These are phyloP conservation scores for Larimichthys crocea DNA, from an alignment of 2,113 vertebrate genomes.

Conservation along the genomic window DNA sequence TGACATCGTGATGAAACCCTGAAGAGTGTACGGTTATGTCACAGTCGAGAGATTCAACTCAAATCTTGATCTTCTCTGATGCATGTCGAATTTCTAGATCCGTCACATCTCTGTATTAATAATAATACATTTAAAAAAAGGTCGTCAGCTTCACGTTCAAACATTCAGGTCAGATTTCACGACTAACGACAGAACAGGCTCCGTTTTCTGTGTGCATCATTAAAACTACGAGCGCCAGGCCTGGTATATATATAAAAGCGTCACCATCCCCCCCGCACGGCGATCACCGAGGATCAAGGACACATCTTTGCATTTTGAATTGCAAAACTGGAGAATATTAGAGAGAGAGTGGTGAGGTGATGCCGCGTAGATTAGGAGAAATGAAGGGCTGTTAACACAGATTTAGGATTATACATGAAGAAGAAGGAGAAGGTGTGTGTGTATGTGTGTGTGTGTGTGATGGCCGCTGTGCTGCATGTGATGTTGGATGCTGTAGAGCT, in stretches of 20 bases:
- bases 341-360: background rate
- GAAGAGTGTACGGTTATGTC: too few relatives aligned
- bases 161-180: background rate
- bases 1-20: too few relatives aligned
- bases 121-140: background rate
- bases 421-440: background rate
- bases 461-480: background rate
- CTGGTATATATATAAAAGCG: background rate
- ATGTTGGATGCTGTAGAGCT: background rate
- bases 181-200: background rate
- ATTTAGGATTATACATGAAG: slow-evolving; percentile 5
- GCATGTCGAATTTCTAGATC: background rate
- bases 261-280: background rate
- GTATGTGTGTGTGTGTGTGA: background rate
- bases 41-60: too few relatives aligned
- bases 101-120: background rate
- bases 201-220: background rate
- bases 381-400: background rate
- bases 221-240: background rate
- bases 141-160: background rate
- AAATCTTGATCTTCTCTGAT: background rate
- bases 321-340: background rate
- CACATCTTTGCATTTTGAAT: background rate
- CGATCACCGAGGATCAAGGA: background rate
- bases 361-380: background rate